phyloP scores from a whole-genome alignment of 2,888 invertebrate genomes.

The Phortica magna region DNA sequence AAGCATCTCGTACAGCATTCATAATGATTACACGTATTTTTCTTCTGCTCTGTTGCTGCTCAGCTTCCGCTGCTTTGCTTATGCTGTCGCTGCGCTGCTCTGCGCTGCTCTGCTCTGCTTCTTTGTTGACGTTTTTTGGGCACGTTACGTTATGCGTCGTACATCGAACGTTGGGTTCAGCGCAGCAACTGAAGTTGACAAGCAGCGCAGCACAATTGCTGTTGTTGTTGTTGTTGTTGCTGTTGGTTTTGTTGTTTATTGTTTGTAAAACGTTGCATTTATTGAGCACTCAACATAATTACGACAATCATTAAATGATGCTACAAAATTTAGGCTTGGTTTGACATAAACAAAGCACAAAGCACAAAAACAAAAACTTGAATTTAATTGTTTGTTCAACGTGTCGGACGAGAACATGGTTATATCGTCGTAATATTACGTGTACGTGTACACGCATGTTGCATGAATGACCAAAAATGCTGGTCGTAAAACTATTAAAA shows the following conservation, averaged over 20 bases:
- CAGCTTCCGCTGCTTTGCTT: background rate
- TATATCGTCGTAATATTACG: too few relatives aligned
- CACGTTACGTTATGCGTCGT: background rate
- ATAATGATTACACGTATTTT: conserved; percentile 6
- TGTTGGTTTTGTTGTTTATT: too few relatives aligned
- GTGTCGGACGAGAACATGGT: too few relatives aligned
- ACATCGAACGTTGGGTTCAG: background rate
- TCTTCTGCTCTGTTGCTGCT: background rate
- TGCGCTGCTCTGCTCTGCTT: background rate
- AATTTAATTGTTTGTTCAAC: too few relatives aligned
- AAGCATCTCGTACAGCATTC: conserved; percentile 2
- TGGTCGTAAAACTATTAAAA: too few relatives aligned
- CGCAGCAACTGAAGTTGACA: background rate
- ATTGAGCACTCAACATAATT: conserved; percentile 11
- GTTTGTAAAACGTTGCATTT: background rate
- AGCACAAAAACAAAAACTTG: too few relatives aligned
- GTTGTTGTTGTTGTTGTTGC: too few relatives aligned
- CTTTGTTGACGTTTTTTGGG: background rate
- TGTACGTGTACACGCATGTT: too few relatives aligned
- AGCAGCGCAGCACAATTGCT: background rate
- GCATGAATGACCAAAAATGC: too few relatives aligned
- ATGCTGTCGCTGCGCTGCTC: too few relatives aligned
- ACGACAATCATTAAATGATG: conserved; percentile 8
- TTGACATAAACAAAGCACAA: background rate
- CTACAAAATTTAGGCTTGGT: background rate